Evolutionary conservation across 2,888 invertebrate genomes (phyloP).

Genomic region (Trichopria drosophilae): DNA sequence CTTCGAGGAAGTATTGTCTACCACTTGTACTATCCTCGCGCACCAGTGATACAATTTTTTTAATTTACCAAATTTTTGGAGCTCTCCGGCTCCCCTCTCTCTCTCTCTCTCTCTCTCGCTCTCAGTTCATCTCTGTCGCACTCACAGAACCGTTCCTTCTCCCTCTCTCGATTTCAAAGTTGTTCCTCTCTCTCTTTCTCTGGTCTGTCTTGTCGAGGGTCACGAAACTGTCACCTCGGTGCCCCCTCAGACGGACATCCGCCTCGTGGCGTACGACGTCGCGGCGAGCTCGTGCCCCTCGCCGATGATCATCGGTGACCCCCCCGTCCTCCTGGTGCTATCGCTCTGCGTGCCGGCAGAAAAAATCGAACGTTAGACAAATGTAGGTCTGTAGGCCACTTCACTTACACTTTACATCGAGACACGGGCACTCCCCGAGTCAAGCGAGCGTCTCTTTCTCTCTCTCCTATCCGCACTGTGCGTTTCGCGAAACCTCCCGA

Average conservation of each 20-base stretch:
- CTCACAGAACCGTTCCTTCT: constrained; percentile 26
- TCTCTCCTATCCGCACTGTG: constrained; percentile 20
- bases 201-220: constrained; percentile 29
- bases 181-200: constrained; percentile 6
- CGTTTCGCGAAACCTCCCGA: constrained; percentile 9
- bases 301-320: constrained; percentile 18
- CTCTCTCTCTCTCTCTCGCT: constrained; percentile 22
- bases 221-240: constrained; percentile 35
- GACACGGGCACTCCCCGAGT: constrained; percentile 67
- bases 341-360: constrained; percentile 43
- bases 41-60: neutral
- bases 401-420: constrained; percentile 79
- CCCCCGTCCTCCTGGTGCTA: constrained; percentile 9
- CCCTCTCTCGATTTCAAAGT: constrained; percentile 13
- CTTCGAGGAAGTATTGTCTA: no score
- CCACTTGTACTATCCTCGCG: neutral
- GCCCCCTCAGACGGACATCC: constrained; percentile 39
- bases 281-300: constrained; percentile 24
- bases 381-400: constrained; percentile 90
- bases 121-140: constrained; percentile 21
- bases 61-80: constrained; percentile 4
- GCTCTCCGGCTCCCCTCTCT: constrained; percentile 25
- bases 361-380: constrained; percentile 69
- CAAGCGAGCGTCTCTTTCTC: constrained; percentile 65
- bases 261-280: constrained; percentile 20